Conservation (phyloP, 2,113 vertebrate species). For the Entelurus aequoreus region DNA sequence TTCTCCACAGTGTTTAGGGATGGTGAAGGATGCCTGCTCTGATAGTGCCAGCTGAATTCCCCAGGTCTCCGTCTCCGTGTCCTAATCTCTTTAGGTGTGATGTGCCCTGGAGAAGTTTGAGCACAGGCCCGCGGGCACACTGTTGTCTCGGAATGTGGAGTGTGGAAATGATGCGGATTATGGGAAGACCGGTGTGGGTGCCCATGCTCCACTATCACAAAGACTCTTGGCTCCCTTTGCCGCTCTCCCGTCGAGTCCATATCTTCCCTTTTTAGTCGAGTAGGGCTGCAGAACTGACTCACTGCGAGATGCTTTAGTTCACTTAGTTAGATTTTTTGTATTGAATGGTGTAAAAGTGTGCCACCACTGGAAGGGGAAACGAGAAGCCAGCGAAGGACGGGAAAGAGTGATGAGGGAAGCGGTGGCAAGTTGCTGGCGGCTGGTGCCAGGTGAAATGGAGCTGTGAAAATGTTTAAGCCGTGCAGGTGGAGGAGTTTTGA, state of each 20-base stretch:
- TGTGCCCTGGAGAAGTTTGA: constrained; percentile 74
- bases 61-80: constrained; percentile 76
- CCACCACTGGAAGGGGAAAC: constrained; percentile 53
- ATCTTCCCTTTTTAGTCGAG: constrained; percentile 62
- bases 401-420: constrained; percentile 56
- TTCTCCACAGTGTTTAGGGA: constrained; percentile 72
- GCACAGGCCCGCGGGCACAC: constrained; percentile 68
- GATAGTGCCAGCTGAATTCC: constrained; percentile 77
- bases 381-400: constrained; percentile 48
- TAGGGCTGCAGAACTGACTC: constrained; percentile 55
- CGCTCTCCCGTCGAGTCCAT: constrained; percentile 66
- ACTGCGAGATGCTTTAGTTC: constrained; percentile 57
- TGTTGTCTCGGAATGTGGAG: constrained; percentile 80
- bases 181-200: constrained; percentile 73
- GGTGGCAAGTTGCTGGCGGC: constrained; percentile 59
- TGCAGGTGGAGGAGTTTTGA: constrained; percentile 67
- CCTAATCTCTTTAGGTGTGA: constrained; percentile 82
- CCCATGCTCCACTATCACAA: constrained; percentile 72
- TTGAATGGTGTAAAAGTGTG: constrained; percentile 59
- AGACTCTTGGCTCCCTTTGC: constrained; percentile 67
- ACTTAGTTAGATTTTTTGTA: constrained; percentile 43
- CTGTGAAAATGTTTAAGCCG: constrained; percentile 60
- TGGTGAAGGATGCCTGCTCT: constrained; percentile 72
- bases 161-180: constrained; percentile 78
- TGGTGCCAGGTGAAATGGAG: constrained; percentile 62